These are phyloP conservation scores for Sphaerophoria rueppellii DNA, from an alignment of 2,888 invertebrate species.

Conservation along the genomic window DNA sequence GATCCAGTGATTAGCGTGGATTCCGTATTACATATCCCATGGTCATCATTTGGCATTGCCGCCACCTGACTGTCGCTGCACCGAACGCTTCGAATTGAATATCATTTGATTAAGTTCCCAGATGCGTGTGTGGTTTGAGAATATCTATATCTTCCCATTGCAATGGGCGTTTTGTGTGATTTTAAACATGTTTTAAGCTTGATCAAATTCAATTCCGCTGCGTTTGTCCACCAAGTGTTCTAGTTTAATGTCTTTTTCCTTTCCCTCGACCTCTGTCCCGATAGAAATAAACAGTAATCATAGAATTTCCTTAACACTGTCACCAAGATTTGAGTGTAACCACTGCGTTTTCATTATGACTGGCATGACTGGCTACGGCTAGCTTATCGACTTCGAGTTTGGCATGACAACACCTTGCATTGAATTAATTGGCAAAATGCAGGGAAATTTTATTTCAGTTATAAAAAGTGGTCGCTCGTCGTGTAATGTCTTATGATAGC, in stretches of 20 bases:
- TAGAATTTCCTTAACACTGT: conserved; percentile 49
- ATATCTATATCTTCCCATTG: conserved; percentile 5
- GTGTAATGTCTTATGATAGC: conserved; percentile 28
- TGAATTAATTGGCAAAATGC: conserved; percentile 66
- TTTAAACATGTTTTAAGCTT: conserved; percentile 47
- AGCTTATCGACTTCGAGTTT: neutral
- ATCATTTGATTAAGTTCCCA: conserved; percentile 29
- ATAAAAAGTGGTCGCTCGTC: conserved; percentile 41
- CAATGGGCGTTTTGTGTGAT: neutral
- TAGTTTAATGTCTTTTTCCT: conserved; percentile 37
- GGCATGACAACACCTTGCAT: conserved; percentile 53
- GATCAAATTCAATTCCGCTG: conserved; percentile 65
- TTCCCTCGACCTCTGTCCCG: conserved; percentile 27
- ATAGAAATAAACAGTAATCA: neutral
- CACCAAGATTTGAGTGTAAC: conserved; percentile 24
- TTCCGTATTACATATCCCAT: conserved; percentile 50
- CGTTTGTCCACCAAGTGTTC: conserved; percentile 62
- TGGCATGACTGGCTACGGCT: neutral
- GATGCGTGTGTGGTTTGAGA: conserved; percentile 4
- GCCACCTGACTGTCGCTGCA: too few relatives aligned
- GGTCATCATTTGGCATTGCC: conserved; percentile 53
- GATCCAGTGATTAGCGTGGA: conserved; percentile 57
- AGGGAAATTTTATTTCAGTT: conserved; percentile 54
- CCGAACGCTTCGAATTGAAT: conserved; percentile 25
- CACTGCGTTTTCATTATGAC: neutral